These are phyloP conservation scores for Myotis yumanensis DNA, from an alignment of 2,113 vertebrate species.

Conservation along the genomic window DNA sequence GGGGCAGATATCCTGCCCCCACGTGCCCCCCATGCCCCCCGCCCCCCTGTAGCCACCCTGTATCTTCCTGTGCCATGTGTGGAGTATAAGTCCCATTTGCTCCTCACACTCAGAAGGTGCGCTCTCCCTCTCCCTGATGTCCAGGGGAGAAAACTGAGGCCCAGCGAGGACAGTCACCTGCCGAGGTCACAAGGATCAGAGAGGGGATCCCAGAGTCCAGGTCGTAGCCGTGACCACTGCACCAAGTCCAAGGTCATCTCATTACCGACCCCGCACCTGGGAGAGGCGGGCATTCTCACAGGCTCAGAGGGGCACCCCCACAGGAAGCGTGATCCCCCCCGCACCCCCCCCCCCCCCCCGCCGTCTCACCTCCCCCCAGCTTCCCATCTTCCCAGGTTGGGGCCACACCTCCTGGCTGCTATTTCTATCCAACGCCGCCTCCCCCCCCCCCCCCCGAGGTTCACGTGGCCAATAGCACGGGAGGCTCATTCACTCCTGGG, in stretches of 20 bases:
- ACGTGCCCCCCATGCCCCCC: background rate
- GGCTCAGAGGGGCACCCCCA: background rate
- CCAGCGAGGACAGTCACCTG: accelerated
- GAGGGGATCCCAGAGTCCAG: accelerated
- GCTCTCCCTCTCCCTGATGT: background rate
- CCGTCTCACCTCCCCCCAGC: accelerated
- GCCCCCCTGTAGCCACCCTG: too few relatives aligned
- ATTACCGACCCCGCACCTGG: background rate
- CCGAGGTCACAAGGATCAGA: background rate
- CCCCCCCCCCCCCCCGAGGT: accelerated
- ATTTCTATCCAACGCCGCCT: background rate
- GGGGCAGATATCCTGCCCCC: accelerated
- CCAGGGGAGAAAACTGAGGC: background rate
- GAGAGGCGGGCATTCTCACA: background rate
- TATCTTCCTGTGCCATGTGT: accelerated
- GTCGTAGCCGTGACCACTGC: background rate
- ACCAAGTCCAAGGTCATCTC: background rate
- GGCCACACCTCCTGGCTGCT: background rate
- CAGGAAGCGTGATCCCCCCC: background rate
- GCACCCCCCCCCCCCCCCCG: too few relatives aligned
- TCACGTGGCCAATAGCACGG: accelerated
- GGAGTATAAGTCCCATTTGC: background rate
- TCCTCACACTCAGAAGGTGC: background rate
- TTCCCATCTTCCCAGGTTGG: accelerated
- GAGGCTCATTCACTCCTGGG: background rate